Base-by-base conservation (phyloP, 2,797 vertebrate genomes). In the Vespertilio murinus region DNA sequence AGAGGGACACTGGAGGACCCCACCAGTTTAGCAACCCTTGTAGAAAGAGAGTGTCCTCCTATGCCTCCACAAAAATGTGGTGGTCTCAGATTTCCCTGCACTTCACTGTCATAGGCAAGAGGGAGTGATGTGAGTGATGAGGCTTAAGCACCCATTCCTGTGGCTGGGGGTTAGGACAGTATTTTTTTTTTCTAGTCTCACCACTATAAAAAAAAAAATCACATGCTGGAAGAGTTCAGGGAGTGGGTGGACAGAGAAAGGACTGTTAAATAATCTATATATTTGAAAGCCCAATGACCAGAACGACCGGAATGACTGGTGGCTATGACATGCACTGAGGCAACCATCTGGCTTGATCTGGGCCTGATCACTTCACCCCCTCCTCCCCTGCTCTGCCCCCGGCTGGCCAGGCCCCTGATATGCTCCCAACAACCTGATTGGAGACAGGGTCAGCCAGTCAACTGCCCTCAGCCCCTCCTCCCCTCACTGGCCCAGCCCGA, bases 101-200 rank as follows among this genome's bases (percentile, higher is more conserved):
- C 13, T 23, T 78, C 22, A 52, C 13, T 56, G 16, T 69, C 45
- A 56, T 17, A 11, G 17, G 11, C 4, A 38, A 73, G 5, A 52
- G 0, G 8, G 2, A 42, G 10, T 56, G 61, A 22, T 77, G 16
- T 64, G 38, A 88, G 45, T 13, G 8, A 5, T 8, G 25, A 38
- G 25, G 42, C 2, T 22, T 61, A 70, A 45, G 65, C 14, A 5
- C 17, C 3, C 8, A 28, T 47, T 90, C 8, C 52, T 61, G 20
- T 7, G 35, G 2, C 20, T 54, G 2, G 6, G 0, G 6, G 1
- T 40, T 25, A n/a, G 14, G 9, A 12, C 1, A 4, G 30, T 2
- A 0, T 78, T 28, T 59, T 67, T 59, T 8, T n/a, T 33, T 79
- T 77, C 23, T 47, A 64, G 42, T 8, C 3, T 30, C 6, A 33